Evolutionary conservation across 53 echinoderm and acorn worm genomes (phyloP).

Genomic region (Stichopus horrens): DNA sequence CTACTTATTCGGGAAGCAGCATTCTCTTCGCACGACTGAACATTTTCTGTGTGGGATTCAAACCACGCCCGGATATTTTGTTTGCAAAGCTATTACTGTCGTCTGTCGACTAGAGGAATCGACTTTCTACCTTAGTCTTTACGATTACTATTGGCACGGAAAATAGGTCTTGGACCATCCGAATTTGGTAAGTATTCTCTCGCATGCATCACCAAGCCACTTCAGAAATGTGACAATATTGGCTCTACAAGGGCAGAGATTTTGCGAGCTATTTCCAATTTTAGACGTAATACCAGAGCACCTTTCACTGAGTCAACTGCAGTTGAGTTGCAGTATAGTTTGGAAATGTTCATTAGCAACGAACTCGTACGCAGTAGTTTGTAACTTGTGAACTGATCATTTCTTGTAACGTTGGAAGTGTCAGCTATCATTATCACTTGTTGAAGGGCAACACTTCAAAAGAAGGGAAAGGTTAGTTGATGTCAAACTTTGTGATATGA

Average conservation of each 20-base stretch:
- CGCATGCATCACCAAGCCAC: not conserved
- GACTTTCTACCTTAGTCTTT: not conserved
- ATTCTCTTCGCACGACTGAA: conserved; percentile 24
- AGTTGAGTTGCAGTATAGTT: not conserved
- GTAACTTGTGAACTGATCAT: no score
- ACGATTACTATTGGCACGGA: not conserved
- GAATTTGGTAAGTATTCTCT: not conserved
- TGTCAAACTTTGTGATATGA: no score
- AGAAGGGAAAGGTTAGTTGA: no score
- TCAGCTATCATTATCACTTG: no score
- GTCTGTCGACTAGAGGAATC: not conserved
- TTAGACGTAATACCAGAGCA: not conserved
- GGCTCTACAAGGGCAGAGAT: not conserved
- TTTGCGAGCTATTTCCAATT: not conserved
- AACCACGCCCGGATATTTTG: conserved; percentile 41
- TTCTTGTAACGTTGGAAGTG: no score
- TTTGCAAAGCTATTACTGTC: conserved; percentile 5
- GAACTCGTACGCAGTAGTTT: not conserved
- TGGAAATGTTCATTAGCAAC: conserved; percentile 1
- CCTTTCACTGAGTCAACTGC: not conserved
- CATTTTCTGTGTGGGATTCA: conserved; percentile 36
- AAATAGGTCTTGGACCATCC: not conserved
- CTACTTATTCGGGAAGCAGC: not conserved
- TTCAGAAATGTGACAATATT: no score
- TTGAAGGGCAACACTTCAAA: no score